These are phyloP conservation scores for Isurus oxyrinchus DNA, from an alignment of 2,113 vertebrate genomes.

Conservation along the genomic window DNA sequence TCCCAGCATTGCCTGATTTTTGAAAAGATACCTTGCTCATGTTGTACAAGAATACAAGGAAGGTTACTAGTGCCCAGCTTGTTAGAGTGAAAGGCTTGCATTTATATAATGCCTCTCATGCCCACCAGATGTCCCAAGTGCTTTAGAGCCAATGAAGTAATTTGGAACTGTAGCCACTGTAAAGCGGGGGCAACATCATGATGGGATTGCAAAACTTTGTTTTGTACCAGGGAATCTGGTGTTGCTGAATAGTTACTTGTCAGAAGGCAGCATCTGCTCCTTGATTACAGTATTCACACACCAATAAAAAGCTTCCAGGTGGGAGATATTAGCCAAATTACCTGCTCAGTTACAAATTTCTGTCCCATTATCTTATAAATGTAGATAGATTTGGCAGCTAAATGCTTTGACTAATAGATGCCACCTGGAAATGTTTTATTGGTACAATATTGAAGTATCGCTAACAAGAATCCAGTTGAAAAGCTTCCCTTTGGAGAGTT, in stretches of 20 bases:
- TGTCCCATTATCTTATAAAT: slow-evolving; percentile 13
- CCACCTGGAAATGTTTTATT: slow-evolving; percentile 25
- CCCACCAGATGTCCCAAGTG: too few species aligned
- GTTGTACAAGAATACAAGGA: not conserved
- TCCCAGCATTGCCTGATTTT: not conserved
- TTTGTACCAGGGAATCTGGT: not conserved
- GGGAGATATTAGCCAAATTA: slow-evolving; percentile 33
- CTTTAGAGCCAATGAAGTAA: too few species aligned
- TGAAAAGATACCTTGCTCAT: not conserved
- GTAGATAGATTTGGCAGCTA: slow-evolving; percentile 19
- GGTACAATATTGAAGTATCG: slow-evolving; percentile 17
- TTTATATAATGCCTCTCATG: too few species aligned
- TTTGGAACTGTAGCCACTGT: too few species aligned
- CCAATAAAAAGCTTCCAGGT: slow-evolving; percentile 27
- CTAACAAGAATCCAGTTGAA: not conserved
- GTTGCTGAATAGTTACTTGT: not conserved
- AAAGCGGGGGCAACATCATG: too few species aligned
- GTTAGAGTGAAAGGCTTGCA: too few species aligned
- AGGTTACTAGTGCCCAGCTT: not conserved
- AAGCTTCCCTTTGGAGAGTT: not conserved
- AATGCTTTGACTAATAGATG: slow-evolving; percentile 18
- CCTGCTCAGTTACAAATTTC: slow-evolving; percentile 31
- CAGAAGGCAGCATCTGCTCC: not conserved
- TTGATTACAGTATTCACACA: slow-evolving; percentile 13
- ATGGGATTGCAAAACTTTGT: not conserved